Percentiles rank a stretch among this genome's conserved stretches.
phyloP scores from a whole-genome alignment of 2,888 invertebrate species.

The Lasioglossum villosulum region DNA sequence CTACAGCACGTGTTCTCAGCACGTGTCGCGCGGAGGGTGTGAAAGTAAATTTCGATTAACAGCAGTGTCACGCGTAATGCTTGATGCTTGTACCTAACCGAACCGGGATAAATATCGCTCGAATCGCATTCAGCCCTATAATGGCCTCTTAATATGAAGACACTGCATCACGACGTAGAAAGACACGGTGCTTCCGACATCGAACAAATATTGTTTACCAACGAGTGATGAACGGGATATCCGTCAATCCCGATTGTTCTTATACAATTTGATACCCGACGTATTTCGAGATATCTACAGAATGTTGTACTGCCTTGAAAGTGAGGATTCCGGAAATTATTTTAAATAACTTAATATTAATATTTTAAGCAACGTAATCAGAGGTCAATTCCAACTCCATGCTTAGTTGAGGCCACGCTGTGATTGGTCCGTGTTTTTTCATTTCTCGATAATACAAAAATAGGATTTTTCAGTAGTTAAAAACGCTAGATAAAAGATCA shows the following conservation, averaged over 20 bases:
- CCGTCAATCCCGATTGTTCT: constrained; percentile 11
- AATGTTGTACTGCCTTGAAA: too few species aligned
- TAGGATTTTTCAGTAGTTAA: too few species aligned
- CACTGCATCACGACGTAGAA: background rate
- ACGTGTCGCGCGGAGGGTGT: constrained; percentile 68
- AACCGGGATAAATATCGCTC: constrained; percentile 62
- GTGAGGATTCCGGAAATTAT: too few species aligned
- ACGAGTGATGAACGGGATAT: constrained; percentile 12
- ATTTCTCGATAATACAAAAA: too few species aligned
- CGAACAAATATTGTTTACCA: background rate
- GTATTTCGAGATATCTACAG: constrained; percentile 11
- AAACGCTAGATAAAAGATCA: too few species aligned
- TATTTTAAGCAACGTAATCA: too few species aligned
- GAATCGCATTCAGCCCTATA: constrained; percentile 26
- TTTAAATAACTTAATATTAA: too few species aligned
- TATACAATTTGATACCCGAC: constrained; percentile 2
- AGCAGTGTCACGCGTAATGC: constrained; percentile 68
- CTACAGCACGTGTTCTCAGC: constrained; percentile 65
- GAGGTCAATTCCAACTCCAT: too few species aligned
- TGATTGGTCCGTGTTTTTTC: too few species aligned
- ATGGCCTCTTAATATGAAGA: constrained; percentile 29
- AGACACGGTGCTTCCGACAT: background rate
- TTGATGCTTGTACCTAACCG: constrained; percentile 48
- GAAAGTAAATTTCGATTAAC: constrained; percentile 74
- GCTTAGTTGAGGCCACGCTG: too few species aligned